Evolutionary conservation across 1,140 invertebrate genomes (phyloP).

Genomic region (Aphis craccivora): DNA sequence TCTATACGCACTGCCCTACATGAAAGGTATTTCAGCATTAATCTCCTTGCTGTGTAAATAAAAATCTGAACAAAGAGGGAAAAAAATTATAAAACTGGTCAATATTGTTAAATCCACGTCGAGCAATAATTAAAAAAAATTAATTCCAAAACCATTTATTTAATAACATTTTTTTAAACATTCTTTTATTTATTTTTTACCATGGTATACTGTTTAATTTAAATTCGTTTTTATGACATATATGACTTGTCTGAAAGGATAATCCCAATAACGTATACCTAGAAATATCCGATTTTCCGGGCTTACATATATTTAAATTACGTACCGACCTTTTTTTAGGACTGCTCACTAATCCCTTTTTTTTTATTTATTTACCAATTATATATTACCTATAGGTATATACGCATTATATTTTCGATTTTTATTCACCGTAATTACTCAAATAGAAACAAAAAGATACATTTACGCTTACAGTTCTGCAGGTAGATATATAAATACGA

Average conservation of each 20-base stretch:
- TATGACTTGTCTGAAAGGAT: conserved; percentile 36
- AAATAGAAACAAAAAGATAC: not conserved
- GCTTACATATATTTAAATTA: conserved; percentile 34
- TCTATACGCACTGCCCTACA: not conserved
- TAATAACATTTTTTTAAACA: conserved; percentile 22
- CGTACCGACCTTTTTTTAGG: conserved; percentile 2
- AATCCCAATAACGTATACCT: not conserved
- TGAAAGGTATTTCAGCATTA: conserved; percentile 32
- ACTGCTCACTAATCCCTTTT: not conserved
- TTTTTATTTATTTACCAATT: conserved; percentile 35
- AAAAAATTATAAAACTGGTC: not conserved
- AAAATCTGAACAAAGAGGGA: not conserved
- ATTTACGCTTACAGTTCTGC: not conserved
- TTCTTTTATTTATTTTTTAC: not conserved
- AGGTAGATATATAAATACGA: not conserved
- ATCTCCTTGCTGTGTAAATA: not conserved
- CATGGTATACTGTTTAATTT: not conserved
- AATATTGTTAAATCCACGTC: conserved; percentile 16
- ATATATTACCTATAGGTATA: not conserved
- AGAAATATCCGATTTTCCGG: not conserved
- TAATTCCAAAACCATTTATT: conserved; percentile 29
- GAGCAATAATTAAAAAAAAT: conserved; percentile 36
- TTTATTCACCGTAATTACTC: conserved; percentile 19
- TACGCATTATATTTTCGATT: not conserved
- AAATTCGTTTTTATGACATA: conserved; percentile 32